Conservation (phyloP, 2,888 invertebrate species). For the Melipona beecheii region DNA sequence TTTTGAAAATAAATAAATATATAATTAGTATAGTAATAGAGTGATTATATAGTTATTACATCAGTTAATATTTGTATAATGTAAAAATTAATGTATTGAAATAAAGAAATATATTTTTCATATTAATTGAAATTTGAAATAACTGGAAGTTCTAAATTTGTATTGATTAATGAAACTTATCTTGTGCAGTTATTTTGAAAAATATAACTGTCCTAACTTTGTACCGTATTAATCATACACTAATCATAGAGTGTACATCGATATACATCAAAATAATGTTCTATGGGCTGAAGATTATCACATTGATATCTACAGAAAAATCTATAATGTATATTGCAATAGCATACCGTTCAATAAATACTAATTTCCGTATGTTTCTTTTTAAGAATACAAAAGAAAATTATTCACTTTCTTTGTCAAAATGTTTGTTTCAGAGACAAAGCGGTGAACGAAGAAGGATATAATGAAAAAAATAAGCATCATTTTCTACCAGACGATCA, state of each 20-base stretch:
- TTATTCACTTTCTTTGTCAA: not conserved
- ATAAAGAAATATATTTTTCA: too few species aligned
- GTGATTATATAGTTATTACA: too few species aligned
- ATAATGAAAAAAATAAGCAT: slow-evolving; percentile 72
- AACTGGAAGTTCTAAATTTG: too few species aligned
- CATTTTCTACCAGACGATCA: slow-evolving; percentile 66
- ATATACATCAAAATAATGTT: slow-evolving; percentile 29
- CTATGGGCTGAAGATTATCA: slow-evolving; percentile 6
- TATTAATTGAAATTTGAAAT: too few species aligned
- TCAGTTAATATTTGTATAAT: too few species aligned
- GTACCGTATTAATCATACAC: too few species aligned
- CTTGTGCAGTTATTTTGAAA: too few species aligned
- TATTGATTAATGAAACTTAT: too few species aligned
- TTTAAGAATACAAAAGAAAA: not conserved
- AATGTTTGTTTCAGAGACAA: slow-evolving; percentile 72
- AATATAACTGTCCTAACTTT: too few species aligned
- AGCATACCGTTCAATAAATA: not conserved
- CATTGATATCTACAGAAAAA: not conserved
- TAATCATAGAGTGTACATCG: slow-evolving; percentile 1
- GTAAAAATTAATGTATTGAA: too few species aligned
- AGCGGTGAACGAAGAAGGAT: slow-evolving; percentile 73
- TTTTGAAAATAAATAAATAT: too few species aligned
- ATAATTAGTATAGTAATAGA: too few species aligned
- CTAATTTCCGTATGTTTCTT: not conserved
- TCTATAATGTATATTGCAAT: not conserved